Evolutionary conservation across 2,113 vertebrate genomes (phyloP), one percentile per base, ranked within the genome.

Genomic region (Nothocercus julius): DNA sequence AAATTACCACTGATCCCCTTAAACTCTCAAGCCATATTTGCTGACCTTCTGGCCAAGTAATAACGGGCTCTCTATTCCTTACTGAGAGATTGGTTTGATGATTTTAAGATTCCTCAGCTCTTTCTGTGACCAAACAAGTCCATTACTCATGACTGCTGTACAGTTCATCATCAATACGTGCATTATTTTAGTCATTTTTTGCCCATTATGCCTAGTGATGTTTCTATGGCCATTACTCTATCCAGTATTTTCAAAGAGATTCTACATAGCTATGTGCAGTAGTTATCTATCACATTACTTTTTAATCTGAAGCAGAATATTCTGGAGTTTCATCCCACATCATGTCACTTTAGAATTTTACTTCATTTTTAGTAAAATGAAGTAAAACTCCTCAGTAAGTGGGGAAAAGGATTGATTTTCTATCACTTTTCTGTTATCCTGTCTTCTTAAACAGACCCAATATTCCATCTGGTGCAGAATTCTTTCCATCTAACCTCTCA

Each of bases 21-120:
- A 95, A 94, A 72, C 10, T 69, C 1, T 0, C 6, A 8, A 7
- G 38, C 72, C 76, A 88, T 83, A 56, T 25, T 56, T 91, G 72
- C 22, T 75, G 82, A 83, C 51, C 75, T 91, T 87, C 70, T 1
- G 2, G n/a, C 5, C 47, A 69, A 79, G 63, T 59, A 82, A 89
- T 92, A 96, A 95, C 74, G 49, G 24, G 16, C 1, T 58, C 91
- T 89, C 74, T 93, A 58, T 93, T 92, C 49, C 70, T 77, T 54
- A 45, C 47, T 87, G 36, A 30, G 63, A 89, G 13, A 36, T 5
- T 40, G 40, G 59, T 73, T 79, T 76, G 59, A 76, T 30, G 56
- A 81, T 38, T 75, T 16, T 30, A 64, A 85, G 6, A 42, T 91
- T 68, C 72, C 76, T 81, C 72, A 89, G 38, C 22, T 53, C 53